A percentile compares a stretch with the other conserved stretches of the same genome.
Conservation (phyloP, 2,113 vertebrate species). For the Ellobius talpinus region DNA sequence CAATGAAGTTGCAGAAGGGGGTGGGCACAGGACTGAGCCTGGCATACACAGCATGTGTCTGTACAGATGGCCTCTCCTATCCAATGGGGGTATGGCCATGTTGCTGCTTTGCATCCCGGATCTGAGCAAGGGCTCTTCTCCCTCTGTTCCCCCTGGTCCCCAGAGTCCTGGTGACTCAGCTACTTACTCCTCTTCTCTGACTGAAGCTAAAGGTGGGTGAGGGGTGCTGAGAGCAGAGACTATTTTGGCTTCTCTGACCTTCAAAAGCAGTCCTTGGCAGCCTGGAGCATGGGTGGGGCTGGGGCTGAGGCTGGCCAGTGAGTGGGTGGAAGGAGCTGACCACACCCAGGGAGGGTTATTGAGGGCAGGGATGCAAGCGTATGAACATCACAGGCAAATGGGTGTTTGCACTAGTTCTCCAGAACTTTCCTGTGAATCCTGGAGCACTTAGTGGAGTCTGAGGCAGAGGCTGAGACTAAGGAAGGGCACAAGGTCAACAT, state of each 20-base stretch:
- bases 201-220: conserved; percentile 54
- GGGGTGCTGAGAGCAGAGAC: conserved; percentile 76
- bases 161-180: conserved; percentile 78
- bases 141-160: neutral
- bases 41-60: conserved; percentile 42
- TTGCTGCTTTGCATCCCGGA: conserved; percentile 77
- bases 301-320: conserved; percentile 14
- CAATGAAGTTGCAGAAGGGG: conserved; percentile 25
- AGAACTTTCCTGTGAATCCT: conserved; percentile 3
- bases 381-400: neutral
- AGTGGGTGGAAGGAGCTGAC: conserved; percentile 50
- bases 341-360: conserved; percentile 18
- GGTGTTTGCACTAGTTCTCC: neutral
- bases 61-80: conserved; percentile 60
- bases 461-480: conserved; percentile 9
- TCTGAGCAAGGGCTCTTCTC: conserved; percentile 65
- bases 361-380: neutral
- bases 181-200: conserved; percentile 68
- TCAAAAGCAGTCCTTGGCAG: conserved; percentile 76
- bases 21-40: neutral
- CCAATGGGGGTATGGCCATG: conserved; percentile 57
- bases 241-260: conserved; percentile 83
- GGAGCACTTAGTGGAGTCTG: neutral
- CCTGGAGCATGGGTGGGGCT: conserved; percentile 73
- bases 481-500: neutral